phyloP scores from a whole-genome alignment of 2,113 vertebrate genomes.

The Zingel zingel region DNA sequence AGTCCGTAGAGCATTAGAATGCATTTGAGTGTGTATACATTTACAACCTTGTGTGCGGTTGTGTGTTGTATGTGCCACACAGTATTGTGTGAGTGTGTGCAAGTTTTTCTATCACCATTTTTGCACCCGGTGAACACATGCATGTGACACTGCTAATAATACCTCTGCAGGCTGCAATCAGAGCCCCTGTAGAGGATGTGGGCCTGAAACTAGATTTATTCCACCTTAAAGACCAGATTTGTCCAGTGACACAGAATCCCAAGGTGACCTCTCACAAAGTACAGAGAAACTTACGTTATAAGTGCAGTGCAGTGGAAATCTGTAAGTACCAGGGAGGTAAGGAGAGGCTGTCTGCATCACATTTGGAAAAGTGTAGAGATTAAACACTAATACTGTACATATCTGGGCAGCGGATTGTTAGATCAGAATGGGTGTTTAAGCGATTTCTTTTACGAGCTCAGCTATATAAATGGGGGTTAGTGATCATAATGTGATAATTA shows the following conservation, averaged over 20 bases:
- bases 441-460: slow-evolving; percentile 1
- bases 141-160: slow-evolving; percentile 63
- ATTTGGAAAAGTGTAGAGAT: background rate
- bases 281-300: slow-evolving; percentile 29
- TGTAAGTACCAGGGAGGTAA: background rate
- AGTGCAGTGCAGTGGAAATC: slow-evolving; percentile 29
- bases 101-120: slow-evolving; percentile 15
- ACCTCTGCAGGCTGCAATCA: slow-evolving; percentile 43
- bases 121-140: slow-evolving; percentile 20
- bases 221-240: slow-evolving; percentile 53
- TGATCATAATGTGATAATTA: slow-evolving; percentile 34
- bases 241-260: slow-evolving; percentile 39
- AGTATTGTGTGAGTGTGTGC: background rate
- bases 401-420: slow-evolving; percentile 29
- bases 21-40: background rate
- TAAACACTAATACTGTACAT: background rate
- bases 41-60: background rate
- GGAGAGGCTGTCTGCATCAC: background rate
- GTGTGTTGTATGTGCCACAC: background rate
- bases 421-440: background rate
- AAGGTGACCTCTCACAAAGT: slow-evolving; percentile 67
- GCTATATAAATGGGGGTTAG: slow-evolving; percentile 11
- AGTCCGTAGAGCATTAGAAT: background rate
- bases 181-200: slow-evolving; percentile 60
- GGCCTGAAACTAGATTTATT: slow-evolving; percentile 62